Conservation (phyloP, 2,888 invertebrate genomes). For the Eupithecia inturbata region DNA sequence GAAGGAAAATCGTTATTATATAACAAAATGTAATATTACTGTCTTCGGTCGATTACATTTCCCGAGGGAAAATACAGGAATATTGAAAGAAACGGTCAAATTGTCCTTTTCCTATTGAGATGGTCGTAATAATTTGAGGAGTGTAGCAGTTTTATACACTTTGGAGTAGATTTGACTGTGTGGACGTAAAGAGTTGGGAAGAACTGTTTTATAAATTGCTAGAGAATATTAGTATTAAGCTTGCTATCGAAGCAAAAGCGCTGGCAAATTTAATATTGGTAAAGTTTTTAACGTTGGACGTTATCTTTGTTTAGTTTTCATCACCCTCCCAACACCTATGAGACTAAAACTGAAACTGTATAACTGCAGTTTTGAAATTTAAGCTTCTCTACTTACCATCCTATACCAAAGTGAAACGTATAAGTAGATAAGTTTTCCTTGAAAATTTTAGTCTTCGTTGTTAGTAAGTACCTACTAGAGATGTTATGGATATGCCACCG, state of each 20-base stretch:
- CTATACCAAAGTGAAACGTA: not conserved
- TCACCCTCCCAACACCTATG: slow-evolving; percentile 37
- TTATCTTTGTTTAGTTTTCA: slow-evolving; percentile 40
- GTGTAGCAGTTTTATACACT: slow-evolving; percentile 62
- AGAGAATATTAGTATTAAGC: slow-evolving; percentile 7
- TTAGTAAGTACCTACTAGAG: too few relatives aligned
- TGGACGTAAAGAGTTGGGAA: slow-evolving; percentile 46
- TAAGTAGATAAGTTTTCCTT: slow-evolving; percentile 1
- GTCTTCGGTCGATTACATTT: slow-evolving; percentile 67
- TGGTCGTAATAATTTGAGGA: slow-evolving; percentile 62
- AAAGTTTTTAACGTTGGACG: slow-evolving; percentile 31
- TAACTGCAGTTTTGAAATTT: slow-evolving; percentile 22
- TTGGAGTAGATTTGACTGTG: slow-evolving; percentile 54
- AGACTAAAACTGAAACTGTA: slow-evolving; percentile 22
- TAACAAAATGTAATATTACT: slow-evolving; percentile 70
- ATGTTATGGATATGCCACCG: too few relatives aligned
- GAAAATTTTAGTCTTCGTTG: not conserved
- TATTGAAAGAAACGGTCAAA: slow-evolving; percentile 67
- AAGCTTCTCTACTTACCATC: slow-evolving; percentile 5
- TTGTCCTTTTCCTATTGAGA: slow-evolving; percentile 66
- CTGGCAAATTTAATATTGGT: slow-evolving; percentile 35
- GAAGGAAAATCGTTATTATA: slow-evolving; percentile 73
- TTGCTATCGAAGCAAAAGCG: slow-evolving; percentile 33
- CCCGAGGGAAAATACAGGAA: slow-evolving; percentile 65
- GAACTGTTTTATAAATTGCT: slow-evolving; percentile 29